Conservation (phyloP, 2,888 invertebrate species). For the Mayetiola destructor region DNA sequence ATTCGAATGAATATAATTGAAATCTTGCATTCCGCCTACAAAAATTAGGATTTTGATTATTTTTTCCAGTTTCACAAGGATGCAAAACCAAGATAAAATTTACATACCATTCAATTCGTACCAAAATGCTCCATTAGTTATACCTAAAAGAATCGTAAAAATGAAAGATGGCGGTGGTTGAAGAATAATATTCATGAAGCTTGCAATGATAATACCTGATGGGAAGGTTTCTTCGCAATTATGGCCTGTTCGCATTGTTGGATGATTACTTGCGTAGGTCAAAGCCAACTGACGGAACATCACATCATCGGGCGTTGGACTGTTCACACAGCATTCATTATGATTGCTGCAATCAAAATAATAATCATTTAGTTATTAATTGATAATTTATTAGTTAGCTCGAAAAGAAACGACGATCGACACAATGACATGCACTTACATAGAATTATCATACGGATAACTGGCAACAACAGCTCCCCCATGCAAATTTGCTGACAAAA, state of each 20-base stretch:
- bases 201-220: conserved; percentile 72
- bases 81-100: background rate
- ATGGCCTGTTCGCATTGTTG: conserved; percentile 58
- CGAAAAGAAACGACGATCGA: conserved; percentile 16
- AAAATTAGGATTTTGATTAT: conserved; percentile 20
- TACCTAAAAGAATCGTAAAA: no score
- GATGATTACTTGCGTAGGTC: conserved; percentile 59
- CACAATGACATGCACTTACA: conserved; percentile 37
- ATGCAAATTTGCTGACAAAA: conserved; percentile 85
- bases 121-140: conserved; percentile 46
- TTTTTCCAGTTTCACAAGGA: conserved; percentile 13
- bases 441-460: conserved; percentile 86
- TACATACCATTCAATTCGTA: conserved; percentile 2
- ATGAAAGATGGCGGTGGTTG: background rate
- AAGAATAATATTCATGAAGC: background rate
- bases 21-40: conserved; percentile 94
- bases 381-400: background rate
- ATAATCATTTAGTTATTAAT: background rate
- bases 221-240: conserved; percentile 61
- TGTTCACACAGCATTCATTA: conserved; percentile 54
- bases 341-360: conserved; percentile 28
- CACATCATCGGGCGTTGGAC: conserved; percentile 65
- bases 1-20: conserved; percentile 89
- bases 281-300: conserved; percentile 66
- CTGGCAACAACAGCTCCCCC: conserved; percentile 97